Evolutionary conservation across 2,113 vertebrate species (phyloP).

Genomic region (Cebus imitator): DNA sequence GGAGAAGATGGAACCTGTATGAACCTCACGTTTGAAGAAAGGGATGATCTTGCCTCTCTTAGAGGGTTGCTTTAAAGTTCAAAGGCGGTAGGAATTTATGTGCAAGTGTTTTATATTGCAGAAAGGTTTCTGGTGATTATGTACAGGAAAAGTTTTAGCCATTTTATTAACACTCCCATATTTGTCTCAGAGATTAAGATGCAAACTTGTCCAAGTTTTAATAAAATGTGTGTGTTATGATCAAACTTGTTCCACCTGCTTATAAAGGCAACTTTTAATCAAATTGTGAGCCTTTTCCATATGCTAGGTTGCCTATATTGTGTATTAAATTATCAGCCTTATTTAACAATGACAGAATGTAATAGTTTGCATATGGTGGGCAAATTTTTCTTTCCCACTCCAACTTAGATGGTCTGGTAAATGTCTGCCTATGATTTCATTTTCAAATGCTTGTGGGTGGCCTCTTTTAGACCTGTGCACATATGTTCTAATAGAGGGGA

Average conservation of each 20-base stretch:
- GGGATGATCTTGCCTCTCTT: neutral
- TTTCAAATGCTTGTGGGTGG: conserved; percentile 36
- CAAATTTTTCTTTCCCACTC: conserved; percentile 23
- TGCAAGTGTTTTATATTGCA: neutral
- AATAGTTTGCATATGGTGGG: conserved; percentile 61
- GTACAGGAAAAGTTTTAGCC: neutral
- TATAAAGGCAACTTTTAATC: conserved; percentile 32
- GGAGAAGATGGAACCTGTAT: neutral
- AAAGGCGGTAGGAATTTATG: neutral
- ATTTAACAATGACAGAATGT: conserved; percentile 54
- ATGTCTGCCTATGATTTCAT: conserved; percentile 35
- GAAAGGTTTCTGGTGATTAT: neutral
- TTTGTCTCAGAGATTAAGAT: conserved; percentile 19
- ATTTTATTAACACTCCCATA: neutral
- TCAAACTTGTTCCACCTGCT: neutral
- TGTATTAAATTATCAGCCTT: conserved; percentile 53
- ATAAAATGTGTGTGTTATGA: neutral
- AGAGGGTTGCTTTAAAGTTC: neutral
- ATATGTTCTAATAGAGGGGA: neutral
- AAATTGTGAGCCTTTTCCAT: neutral
- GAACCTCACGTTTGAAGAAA: neutral
- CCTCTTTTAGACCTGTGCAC: neutral
- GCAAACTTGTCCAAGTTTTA: conserved; percentile 33
- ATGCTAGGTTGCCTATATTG: conserved; percentile 1
- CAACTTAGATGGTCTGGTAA: conserved; percentile 46